These are phyloP conservation scores for Arctopsyche grandis DNA, from an alignment of 1,140 invertebrate species.

Conservation along the genomic window DNA sequence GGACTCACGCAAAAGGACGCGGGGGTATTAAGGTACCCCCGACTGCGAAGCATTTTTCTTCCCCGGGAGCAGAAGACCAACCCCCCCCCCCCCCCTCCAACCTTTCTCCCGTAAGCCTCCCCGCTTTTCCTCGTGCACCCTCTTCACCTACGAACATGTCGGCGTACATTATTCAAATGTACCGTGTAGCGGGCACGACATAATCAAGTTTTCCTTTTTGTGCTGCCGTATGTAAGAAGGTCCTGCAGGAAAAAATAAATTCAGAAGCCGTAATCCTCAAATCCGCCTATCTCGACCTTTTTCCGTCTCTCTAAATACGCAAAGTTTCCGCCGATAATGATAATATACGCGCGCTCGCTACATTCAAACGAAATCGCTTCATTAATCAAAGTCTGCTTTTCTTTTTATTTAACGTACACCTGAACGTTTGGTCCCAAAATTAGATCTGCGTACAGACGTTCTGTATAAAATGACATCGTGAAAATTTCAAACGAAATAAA, in stretches of 20 bases:
- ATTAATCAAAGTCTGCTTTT: conserved; percentile 39
- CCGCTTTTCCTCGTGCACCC: not conserved
- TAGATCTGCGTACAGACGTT: too few species aligned
- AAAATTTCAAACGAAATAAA: too few species aligned
- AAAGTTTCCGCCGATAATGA: conserved; percentile 40
- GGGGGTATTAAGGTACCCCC: conserved; percentile 47
- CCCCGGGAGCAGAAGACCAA: not conserved
- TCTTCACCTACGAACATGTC: conserved; percentile 7
- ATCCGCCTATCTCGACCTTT: conserved; percentile 15
- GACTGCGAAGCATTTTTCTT: conserved; percentile 36
- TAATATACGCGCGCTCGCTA: conserved; percentile 29
- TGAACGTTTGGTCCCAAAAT: not conserved
- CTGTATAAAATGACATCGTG: too few species aligned
- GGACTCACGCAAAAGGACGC: conserved; percentile 53
- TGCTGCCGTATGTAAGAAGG: not conserved
- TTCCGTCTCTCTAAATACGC: conserved; percentile 21
- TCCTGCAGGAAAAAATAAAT: not conserved
- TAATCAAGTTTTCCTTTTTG: conserved; percentile 36
- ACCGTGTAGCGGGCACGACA: conserved; percentile 28
- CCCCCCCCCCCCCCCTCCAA: not conserved
- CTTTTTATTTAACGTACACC: conserved; percentile 6
- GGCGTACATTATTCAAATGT: conserved; percentile 41
- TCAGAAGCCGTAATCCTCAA: not conserved
- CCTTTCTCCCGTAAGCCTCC: not conserved
- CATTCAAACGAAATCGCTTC: conserved; percentile 40